Percentiles rank a stretch among this genome's conserved stretches.
These are phyloP conservation scores for Euphonia xanthogaster DNA, from an alignment of 2,797 vertebrate species.

Conservation along the genomic window DNA sequence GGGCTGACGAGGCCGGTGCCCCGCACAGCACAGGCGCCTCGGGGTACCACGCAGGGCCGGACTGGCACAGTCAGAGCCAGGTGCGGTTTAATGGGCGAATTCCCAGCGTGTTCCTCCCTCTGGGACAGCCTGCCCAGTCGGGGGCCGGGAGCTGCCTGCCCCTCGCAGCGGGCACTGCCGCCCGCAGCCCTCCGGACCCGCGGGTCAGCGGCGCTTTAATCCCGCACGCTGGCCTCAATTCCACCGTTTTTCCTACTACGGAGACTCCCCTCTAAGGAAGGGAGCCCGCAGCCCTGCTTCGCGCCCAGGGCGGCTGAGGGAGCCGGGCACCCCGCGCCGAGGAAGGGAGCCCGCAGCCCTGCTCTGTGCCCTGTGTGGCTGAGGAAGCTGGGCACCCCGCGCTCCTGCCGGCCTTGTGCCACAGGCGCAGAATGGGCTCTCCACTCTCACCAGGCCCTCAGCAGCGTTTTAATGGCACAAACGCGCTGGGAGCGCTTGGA, in stretches of 20 bases:
- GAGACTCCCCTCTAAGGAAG: background rate
- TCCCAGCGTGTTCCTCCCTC: background rate
- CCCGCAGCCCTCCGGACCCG: rapidly evolving
- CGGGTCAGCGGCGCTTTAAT: rapidly evolving
- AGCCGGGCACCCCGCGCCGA: background rate
- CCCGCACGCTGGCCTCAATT: rapidly evolving
- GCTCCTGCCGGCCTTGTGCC: background rate
- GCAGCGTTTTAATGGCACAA: background rate
- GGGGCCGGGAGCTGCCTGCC: background rate
- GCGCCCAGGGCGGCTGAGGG: rapidly evolving
- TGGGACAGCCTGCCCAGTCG: background rate
- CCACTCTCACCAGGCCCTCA: no score
- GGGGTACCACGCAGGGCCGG: rapidly evolving
- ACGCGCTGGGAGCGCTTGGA: rapidly evolving
- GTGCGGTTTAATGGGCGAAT: rapidly evolving
- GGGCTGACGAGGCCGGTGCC: rapidly evolving
- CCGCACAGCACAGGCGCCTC: background rate
- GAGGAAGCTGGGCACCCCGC: background rate
- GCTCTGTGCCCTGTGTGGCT: no score
- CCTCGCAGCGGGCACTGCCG: background rate
- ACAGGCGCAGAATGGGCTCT: rapidly evolving
- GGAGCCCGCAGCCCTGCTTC: background rate
- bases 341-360: no score
- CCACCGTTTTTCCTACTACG: rapidly evolving
- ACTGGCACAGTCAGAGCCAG: rapidly evolving